Conservation (phyloP, 64 coral and sea anemone genomes). For the Pocillopora verrucosa region DNA sequence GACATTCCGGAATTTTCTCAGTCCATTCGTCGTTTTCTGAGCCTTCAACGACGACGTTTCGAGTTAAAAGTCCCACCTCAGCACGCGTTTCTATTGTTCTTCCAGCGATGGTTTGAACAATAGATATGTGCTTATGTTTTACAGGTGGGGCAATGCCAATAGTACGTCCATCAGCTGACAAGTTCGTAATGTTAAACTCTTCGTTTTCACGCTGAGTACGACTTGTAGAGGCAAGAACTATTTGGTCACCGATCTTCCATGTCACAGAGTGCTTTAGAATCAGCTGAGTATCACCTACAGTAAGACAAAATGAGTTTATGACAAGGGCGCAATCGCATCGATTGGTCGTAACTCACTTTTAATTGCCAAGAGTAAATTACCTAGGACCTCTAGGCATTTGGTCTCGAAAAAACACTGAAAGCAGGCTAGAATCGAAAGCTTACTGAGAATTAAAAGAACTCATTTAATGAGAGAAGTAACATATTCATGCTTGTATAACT, state of each 20-base stretch:
- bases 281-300: constrained; percentile 29
- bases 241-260: constrained; percentile 61
- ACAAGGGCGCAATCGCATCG: not conserved
- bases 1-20: constrained; percentile 43
- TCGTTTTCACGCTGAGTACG: constrained; percentile 64
- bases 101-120: constrained; percentile 61
- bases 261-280: constrained; percentile 54
- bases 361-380: not conserved
- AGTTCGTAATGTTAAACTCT: constrained; percentile 56
- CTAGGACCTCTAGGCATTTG: no score
- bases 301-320: not conserved
- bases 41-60: constrained; percentile 84
- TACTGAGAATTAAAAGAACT: no score
- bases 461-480: no score
- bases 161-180: constrained; percentile 30
- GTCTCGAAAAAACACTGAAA: no score
- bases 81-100: constrained; percentile 67
- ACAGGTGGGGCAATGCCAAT: constrained; percentile 50
- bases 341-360: not conserved
- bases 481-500: no score
- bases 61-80: constrained; percentile 82
- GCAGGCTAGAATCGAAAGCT: no score
- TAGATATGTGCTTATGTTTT: constrained; percentile 68
- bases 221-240: constrained; percentile 78
- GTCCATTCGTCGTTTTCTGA: constrained; percentile 61